Conservation (phyloP, 2,888 invertebrate genomes). For the Melanostoma mellinum region DNA sequence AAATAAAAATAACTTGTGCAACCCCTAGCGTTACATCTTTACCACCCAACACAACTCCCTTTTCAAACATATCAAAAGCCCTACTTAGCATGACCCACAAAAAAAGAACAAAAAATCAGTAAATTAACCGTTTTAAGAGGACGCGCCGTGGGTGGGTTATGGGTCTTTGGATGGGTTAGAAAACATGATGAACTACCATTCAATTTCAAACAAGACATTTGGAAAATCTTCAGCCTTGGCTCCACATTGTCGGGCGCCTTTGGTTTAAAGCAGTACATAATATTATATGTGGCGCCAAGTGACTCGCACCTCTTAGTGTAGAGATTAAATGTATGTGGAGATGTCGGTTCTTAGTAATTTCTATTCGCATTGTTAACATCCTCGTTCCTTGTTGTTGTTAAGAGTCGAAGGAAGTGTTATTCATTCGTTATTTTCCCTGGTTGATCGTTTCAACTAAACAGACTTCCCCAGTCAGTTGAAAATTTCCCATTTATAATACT, state of each 20-base stretch:
- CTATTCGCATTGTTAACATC: slow-evolving; percentile 12
- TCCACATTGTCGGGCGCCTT: slow-evolving; percentile 71
- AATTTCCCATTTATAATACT: slow-evolving; percentile 25
- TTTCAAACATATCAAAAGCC: slow-evolving; percentile 45
- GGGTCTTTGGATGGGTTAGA: slow-evolving; percentile 41
- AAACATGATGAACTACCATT: slow-evolving; percentile 60
- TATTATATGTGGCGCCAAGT: slow-evolving; percentile 69
- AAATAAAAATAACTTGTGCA: slow-evolving; percentile 33
- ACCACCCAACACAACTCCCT: slow-evolving; percentile 11
- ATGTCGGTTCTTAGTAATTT: slow-evolving; percentile 31
- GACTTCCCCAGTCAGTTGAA: slow-evolving; percentile 26
- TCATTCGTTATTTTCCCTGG: slow-evolving; percentile 5
- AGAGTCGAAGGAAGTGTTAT: slow-evolving; percentile 32
- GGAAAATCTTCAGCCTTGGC: background rate
- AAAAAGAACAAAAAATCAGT: slow-evolving; percentile 22
- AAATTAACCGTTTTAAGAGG: slow-evolving; percentile 45
- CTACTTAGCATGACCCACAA: slow-evolving; percentile 62
- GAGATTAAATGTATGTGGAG: slow-evolving; percentile 22
- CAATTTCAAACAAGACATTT: slow-evolving; percentile 51
- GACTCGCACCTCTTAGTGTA: slow-evolving; percentile 49
- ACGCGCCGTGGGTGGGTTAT: background rate
- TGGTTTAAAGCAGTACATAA: slow-evolving; percentile 44
- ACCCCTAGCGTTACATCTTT: slow-evolving; percentile 26
- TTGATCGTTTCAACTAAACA: slow-evolving; percentile 56
- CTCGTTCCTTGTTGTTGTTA: slow-evolving; percentile 27